Evolutionary conservation across 2,113 vertebrate species (phyloP), one percentile per base, ranked within the genome.

Genomic region (Lepisosteus osseus): DNA sequence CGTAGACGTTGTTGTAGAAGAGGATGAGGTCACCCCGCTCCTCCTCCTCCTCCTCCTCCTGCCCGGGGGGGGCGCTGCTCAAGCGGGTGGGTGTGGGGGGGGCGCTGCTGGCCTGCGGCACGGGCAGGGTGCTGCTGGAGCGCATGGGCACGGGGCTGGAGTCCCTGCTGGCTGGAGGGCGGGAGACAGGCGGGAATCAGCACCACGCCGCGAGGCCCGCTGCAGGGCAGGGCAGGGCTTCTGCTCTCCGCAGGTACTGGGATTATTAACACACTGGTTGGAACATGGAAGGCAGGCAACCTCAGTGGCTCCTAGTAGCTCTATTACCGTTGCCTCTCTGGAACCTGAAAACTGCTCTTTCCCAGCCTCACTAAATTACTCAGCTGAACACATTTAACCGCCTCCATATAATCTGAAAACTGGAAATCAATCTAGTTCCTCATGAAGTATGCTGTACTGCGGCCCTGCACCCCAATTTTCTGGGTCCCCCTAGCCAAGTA

Each of bases 1-100:
- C 86, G 70, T 96, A 97, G 77, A 95, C 75, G 3, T 80, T 91
- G 82, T 97, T 97, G 75, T 97, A 97, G 87, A 97, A 97, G 61
- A 92, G 93, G 74, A 97, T 96, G 51, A 97, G 93, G 82, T 97
- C 94, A 2, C 94, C 95, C 3, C 94, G 84, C 74, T 97, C 92
- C 14, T 95, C 94, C 74, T 93, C 94, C 17, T 87, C 91, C 0
- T 76, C 75, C 8, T 89, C 88, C 0, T 79, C 90, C 70, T 73
- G 80, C 0, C 90, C 90, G 82, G 69, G 65, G 79, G 72, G 86
- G 73, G 88, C 77, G 0, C 82, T 90, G 0, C 83, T 80, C 68
- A 90, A 85, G 0, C 74, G 85, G 2, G 92, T 93, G 0, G 94
- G 94, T 0, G 96, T 94, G 0, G 94, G 92, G 40, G 95, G 93